Base-by-base conservation (phyloP, 1,140 invertebrate species). In the Drosophila kurseongensis region DNA sequence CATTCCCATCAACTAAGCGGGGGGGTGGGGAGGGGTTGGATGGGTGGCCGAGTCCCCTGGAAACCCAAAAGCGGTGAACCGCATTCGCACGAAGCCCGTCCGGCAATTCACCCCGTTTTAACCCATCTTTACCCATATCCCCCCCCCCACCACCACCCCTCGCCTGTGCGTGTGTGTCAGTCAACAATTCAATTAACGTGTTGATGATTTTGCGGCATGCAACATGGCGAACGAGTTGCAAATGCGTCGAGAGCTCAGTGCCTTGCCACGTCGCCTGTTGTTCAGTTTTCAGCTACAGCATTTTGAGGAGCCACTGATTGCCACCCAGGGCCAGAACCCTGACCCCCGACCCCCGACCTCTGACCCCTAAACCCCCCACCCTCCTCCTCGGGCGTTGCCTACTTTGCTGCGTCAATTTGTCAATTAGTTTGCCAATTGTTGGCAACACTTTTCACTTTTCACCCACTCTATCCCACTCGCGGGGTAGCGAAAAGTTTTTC, bases 171-270 rank as follows among this genome's bases (percentile, higher is more conserved):
- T 68, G 78, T 86, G 83, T 77, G 86, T 84, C 83, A 89, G 83
- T 91, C 88, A 91, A 91, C 89, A 91, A 91, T 91, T 91, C 89
- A 91, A 91, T 91, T 91, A 91, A 91, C 89, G 88, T 91, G 83
- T 88, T 88, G 83, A 88, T 88, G 83, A 88, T 88, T 88, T 88
- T 88, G 83, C 79, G 83, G 83, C 83, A 88, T 88, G 83, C 83
- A 86, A 88, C 83, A 86, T 86, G 71, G 66, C 71, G 66, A 67
- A 75, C 82, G 62, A 83, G 71, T 76, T 77, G 75, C 67, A 78
- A 78, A 78, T 52, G 58, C 66, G 50, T 12, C 10, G 41, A 52
- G 55, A 61, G 29, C 55, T 36, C 61, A 18, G 23, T 41, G 57
- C 50, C n/a, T 18, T 40, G 23, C 36, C 29, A 5, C 32, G 32